Evolutionary conservation across 30 jellyfish, hydroid and myxozoan species (phyloP).

Genomic region (Morbakka virulenta): DNA sequence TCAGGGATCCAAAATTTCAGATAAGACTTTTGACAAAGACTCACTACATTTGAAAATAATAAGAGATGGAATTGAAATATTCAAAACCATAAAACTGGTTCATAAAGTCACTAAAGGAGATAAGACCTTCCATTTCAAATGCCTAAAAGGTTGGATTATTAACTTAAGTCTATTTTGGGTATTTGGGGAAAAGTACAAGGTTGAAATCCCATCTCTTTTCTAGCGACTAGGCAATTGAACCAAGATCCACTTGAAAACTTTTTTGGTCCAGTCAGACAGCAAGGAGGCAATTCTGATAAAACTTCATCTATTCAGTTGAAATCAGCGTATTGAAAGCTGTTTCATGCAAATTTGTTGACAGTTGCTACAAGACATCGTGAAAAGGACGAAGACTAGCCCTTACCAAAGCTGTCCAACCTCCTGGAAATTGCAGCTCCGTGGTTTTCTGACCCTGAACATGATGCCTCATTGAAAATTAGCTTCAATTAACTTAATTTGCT

Average conservation of each 20-base stretch:
- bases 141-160: conserved; percentile 34
- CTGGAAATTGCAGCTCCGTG: background rate
- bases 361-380: background rate
- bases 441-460: background rate
- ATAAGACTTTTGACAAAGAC: background rate
- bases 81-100: conserved; percentile 2
- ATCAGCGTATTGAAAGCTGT: conserved; percentile 15
- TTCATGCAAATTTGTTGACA: background rate
- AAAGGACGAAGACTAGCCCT: background rate
- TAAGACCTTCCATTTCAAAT: conserved; percentile 1
- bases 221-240: conserved; percentile 27
- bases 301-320: conserved; percentile 37
- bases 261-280: conserved; percentile 30
- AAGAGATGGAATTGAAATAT: background rate
- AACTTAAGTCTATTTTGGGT: conserved; percentile 8
- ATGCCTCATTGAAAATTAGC: background rate
- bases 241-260: conserved; percentile 48
- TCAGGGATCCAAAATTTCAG: background rate
- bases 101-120: background rate
- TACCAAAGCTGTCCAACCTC: background rate
- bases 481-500: background rate
- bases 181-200: conserved; percentile 8
- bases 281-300: conserved; percentile 35
- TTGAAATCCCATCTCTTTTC: conserved; percentile 6
- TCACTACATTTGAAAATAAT: conserved; percentile 5